Evolutionary conservation across 2,888 invertebrate genomes (phyloP).

Genomic region (Drosophila pseudotakahashii): DNA sequence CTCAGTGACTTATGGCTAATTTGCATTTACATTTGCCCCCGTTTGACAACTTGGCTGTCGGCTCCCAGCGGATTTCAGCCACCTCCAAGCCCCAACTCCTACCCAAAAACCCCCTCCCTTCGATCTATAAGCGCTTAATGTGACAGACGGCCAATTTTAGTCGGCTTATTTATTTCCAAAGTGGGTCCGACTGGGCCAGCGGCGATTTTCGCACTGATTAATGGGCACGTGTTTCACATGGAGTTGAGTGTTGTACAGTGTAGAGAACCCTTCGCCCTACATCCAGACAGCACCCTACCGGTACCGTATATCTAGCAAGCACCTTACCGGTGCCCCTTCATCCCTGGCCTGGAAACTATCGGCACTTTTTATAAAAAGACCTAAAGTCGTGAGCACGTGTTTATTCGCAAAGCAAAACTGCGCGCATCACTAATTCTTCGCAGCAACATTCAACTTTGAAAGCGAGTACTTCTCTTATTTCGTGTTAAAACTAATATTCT

Average conservation of each 20-base stretch:
- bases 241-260: slow-evolving; percentile 29
- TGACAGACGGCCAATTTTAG: slow-evolving; percentile 50
- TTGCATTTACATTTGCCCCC: slow-evolving; percentile 53
- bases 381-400: too few species aligned
- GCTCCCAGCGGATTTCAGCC: slow-evolving; percentile 37
- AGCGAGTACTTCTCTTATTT: too few species aligned
- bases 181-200: slow-evolving; percentile 36
- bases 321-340: too few species aligned
- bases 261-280: too few species aligned
- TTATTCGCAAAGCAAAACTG: too few species aligned
- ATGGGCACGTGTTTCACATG: slow-evolving; percentile 59
- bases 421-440: too few species aligned
- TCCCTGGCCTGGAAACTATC: too few species aligned
- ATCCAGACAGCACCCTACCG: too few species aligned
- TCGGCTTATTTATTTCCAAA: slow-evolving; percentile 42
- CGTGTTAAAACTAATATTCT: too few species aligned
- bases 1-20: slow-evolving; percentile 48
- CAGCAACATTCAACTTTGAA: too few species aligned
- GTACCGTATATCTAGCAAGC: too few species aligned
- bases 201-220: slow-evolving; percentile 66
- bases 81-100: slow-evolving; percentile 3
- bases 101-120: neutral
- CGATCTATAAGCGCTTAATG: slow-evolving; percentile 30
- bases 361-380: too few species aligned
- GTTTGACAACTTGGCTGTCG: slow-evolving; percentile 44